Evolutionary conservation across 2,797 vertebrate genomes (phyloP).

Genomic region (Saguinus oedipus): DNA sequence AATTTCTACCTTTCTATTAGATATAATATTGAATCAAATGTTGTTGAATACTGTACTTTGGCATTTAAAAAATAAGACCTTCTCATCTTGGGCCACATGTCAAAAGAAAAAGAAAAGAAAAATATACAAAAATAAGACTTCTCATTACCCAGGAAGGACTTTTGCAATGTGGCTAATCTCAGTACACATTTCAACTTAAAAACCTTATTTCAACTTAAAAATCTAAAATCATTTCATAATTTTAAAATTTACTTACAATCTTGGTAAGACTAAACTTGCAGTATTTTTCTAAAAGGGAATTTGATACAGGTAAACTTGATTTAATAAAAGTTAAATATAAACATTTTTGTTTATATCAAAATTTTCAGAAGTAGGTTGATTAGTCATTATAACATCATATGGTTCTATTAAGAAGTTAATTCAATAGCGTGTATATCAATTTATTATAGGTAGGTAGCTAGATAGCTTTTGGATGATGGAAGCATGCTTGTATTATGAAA

Average conservation of each 20-base stretch:
- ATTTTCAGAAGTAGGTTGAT: not conserved
- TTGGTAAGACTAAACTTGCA: slow-evolving; percentile 36
- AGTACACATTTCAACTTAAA: slow-evolving; percentile 16
- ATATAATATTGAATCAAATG: slow-evolving; percentile 24
- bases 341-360: slow-evolving; percentile 57
- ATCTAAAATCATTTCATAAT: not conserved
- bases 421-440: not conserved
- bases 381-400: slow-evolving; percentile 14
- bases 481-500: slow-evolving; percentile 29
- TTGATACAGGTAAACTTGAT: slow-evolving; percentile 29
- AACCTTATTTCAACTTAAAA: too few species aligned
- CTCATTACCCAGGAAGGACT: slow-evolving; percentile 24
- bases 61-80: not conserved
- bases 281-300: slow-evolving; percentile 56
- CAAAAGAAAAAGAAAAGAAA: not conserved
- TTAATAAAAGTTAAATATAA: slow-evolving; percentile 52
- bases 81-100: not conserved
- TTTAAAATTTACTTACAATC: slow-evolving; percentile 41
- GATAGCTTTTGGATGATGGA: not conserved
- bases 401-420: slow-evolving; percentile 4
- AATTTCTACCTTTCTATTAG: slow-evolving; percentile 33
- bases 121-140: slow-evolving; percentile 7
- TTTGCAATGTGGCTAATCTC: slow-evolving; percentile 1
- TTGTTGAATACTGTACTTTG: slow-evolving; percentile 38
- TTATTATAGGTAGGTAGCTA: not conserved